phyloP scores from a whole-genome alignment of 2,797 vertebrate species.

The Phataginus tetradactyla region DNA sequence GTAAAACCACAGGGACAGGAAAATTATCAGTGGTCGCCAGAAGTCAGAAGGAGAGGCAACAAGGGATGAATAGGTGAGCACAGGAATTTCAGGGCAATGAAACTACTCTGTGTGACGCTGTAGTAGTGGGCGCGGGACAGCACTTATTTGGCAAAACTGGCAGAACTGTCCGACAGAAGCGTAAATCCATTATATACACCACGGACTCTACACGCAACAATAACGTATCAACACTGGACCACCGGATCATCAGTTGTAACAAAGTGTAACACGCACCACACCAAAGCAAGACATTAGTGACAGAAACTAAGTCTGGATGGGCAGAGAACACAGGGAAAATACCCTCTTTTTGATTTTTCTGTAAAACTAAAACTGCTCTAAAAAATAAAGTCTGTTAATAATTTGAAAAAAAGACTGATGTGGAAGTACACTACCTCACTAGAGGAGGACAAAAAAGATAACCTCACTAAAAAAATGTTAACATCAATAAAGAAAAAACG shows the following conservation, averaged over 20 bases:
- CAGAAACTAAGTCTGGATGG: neutral
- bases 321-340: neutral
- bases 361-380: neutral
- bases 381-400: neutral
- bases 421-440: neutral
- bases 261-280: neutral
- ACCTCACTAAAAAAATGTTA: neutral
- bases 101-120: fast-evolving
- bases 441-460: neutral
- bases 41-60: neutral
- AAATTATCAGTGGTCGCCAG: neutral
- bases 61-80: neutral
- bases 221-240: neutral
- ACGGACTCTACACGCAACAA: too few relatives aligned
- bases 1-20: neutral
- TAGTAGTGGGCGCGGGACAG: fast-evolving
- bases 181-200: too few relatives aligned
- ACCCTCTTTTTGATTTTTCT: neutral
- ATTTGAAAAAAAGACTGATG: neutral
- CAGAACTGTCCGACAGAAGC: neutral
- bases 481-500: neutral
- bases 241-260: neutral
- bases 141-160: neutral
- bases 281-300: neutral
- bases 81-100: neutral